phyloP scores from a whole-genome alignment of 1,140 invertebrate species.

The Uloborus diversus region DNA sequence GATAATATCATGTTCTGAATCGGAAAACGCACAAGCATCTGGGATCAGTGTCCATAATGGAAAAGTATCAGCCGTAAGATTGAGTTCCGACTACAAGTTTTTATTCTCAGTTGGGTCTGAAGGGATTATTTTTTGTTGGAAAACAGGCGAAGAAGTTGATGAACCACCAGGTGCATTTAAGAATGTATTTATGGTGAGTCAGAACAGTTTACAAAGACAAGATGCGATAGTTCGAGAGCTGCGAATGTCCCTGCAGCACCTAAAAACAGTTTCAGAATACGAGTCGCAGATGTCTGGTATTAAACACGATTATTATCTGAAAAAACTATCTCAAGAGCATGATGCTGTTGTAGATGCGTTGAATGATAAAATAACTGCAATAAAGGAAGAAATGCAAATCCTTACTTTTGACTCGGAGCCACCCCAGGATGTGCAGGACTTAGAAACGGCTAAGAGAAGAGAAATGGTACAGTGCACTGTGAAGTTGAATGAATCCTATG shows the following conservation, averaged over 20 bases:
- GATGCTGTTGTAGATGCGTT: background rate
- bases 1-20: background rate
- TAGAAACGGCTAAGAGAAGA: background rate
- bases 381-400: background rate
- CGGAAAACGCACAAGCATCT: background rate
- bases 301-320: background rate
- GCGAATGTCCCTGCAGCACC: background rate
- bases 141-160: background rate
- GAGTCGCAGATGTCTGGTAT: background rate
- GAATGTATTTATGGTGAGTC: background rate
- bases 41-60: conserved; percentile 8
- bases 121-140: conserved; percentile 13
- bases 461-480: background rate
- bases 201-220: background rate
- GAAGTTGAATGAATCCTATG: background rate
- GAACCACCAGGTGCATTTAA: background rate
- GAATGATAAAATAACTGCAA: conserved; percentile 1
- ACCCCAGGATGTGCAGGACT: background rate
- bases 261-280: background rate
- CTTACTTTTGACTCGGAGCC: background rate
- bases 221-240: background rate
- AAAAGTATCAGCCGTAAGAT: background rate
- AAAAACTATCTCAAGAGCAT: background rate
- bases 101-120: background rate
- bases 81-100: background rate